A percentile compares a stretch with the other conserved stretches of the same genome.
Evolutionary conservation across 2,797 vertebrate species (phyloP).

Genomic region (Ptychadena robeensis): DNA sequence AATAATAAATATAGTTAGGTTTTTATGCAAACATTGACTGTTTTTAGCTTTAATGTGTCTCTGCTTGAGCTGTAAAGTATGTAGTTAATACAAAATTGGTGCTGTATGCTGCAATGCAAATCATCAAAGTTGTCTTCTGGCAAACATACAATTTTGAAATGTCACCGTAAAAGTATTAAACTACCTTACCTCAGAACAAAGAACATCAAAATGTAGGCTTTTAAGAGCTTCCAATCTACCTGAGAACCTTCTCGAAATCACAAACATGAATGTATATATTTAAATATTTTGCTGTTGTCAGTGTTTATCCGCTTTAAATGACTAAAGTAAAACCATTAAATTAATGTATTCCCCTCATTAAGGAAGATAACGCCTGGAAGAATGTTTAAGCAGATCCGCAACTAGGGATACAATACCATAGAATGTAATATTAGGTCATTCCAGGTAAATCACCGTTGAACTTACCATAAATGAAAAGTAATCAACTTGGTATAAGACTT

Average conservation of each 20-base stretch:
- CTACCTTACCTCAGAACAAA: not conserved
- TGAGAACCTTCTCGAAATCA: not conserved
- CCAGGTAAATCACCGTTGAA: not conserved
- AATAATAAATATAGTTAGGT: too few relatives aligned
- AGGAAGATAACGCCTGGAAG: not conserved
- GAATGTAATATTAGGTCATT: not conserved
- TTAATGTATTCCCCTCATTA: not conserved
- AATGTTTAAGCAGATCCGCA: not conserved
- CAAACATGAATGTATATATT: not conserved
- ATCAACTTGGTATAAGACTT: too few relatives aligned
- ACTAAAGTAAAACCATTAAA: too few relatives aligned
- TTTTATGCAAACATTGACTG: too few relatives aligned
- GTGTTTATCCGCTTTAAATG: too few relatives aligned
- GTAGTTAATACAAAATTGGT: not conserved
- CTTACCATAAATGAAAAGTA: not conserved
- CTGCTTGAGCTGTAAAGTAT: too few relatives aligned
- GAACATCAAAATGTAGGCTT: not conserved
- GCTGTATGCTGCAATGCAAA: slow-evolving; percentile 1
- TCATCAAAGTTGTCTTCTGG: not conserved
- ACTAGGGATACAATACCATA: not conserved
- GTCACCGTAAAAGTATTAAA: slow-evolving; percentile 40
- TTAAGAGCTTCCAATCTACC: not conserved
- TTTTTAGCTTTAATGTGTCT: too few relatives aligned
- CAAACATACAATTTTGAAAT: slow-evolving; percentile 19
- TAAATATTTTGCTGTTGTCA: too few relatives aligned